phyloP scores from a whole-genome alignment of 2,888 invertebrate species.

The Drosophila nr. fundita region DNA sequence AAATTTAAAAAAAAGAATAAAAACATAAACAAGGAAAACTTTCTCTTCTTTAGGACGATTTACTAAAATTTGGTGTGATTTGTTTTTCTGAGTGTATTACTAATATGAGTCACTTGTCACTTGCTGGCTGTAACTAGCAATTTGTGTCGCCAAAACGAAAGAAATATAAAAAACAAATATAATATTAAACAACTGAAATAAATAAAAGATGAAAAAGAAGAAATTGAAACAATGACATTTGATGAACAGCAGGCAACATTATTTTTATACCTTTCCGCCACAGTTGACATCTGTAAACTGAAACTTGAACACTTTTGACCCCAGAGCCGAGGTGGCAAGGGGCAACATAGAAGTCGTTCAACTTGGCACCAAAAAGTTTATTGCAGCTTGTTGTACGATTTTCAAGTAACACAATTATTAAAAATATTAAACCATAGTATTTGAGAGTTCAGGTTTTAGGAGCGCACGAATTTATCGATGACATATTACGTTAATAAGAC shows the following conservation, averaged over 20 bases:
- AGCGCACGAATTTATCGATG: background rate
- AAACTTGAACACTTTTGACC: constrained; percentile 26
- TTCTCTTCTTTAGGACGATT: too few species aligned
- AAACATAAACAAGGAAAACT: background rate
- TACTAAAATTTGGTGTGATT: background rate
- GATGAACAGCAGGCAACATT: constrained; percentile 50
- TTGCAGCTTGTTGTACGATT: constrained; percentile 53
- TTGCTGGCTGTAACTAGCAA: constrained; percentile 36
- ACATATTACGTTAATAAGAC: background rate
- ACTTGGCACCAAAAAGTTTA: constrained; percentile 63
- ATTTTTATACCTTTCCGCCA: constrained; percentile 45
- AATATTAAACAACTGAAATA: background rate
- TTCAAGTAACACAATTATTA: constrained; percentile 3
- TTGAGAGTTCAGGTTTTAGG: background rate
- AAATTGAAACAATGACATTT: constrained; percentile 48
- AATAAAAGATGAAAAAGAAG: constrained; percentile 12
- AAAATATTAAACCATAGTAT: background rate
- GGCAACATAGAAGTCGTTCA: constrained; percentile 56
- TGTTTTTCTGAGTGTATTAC: constrained; percentile 19
- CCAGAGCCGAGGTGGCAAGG: background rate
- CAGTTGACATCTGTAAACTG: constrained; percentile 47
- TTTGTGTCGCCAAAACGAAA: constrained; percentile 36
- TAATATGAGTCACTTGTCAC: constrained; percentile 50
- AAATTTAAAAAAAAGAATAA: too few species aligned
- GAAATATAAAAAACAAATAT: constrained; percentile 1